Evolutionary conservation across 2,113 vertebrate genomes (phyloP).

Genomic region (Regulus satrapa): DNA sequence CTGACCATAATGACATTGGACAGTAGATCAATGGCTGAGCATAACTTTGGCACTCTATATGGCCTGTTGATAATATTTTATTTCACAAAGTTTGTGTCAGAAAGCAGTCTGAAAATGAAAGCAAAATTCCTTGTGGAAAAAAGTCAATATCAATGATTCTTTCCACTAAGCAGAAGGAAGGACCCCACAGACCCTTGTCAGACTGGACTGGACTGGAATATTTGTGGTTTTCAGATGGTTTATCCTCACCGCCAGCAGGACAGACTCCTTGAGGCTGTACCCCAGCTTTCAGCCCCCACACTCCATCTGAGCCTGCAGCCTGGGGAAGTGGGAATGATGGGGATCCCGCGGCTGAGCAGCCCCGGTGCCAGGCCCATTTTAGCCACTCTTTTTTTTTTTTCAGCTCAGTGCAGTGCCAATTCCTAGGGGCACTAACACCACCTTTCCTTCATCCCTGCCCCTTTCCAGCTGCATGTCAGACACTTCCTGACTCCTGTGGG

Average conservation of each 20-base stretch:
- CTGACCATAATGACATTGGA: background rate
- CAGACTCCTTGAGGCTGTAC: background rate
- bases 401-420: background rate
- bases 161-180: background rate
- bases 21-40: background rate
- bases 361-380: fast-evolving
- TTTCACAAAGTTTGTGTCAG: background rate
- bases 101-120: background rate
- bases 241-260: background rate
- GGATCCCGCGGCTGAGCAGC: background rate
- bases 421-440: fast-evolving
- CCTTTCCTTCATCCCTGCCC: background rate
- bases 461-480: background rate
- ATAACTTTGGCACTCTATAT: background rate
- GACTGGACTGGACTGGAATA: background rate
- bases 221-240: background rate
- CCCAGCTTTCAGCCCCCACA: background rate
- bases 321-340: background rate
- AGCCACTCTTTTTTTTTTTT: no score
- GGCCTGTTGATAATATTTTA: background rate
- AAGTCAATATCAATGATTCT: background rate
- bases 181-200: background rate
- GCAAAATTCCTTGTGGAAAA: background rate
- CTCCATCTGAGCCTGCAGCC: background rate
- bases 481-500: background rate